Base-by-base conservation (phyloP, 1,140 invertebrate species). In the Habropoda laboriosa region DNA sequence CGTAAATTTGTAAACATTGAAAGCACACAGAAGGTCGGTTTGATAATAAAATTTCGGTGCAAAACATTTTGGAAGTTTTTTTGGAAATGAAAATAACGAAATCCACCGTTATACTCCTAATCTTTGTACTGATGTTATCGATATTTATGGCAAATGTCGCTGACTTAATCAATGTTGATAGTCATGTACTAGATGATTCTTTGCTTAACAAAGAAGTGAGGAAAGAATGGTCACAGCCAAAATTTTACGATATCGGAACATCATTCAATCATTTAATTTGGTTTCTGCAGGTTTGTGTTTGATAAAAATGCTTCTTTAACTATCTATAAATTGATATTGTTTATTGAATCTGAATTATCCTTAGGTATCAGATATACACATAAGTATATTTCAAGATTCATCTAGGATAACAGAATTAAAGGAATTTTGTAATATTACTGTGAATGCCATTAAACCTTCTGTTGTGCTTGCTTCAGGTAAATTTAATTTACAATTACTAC, bases 291-390 rank as follows among this genome's bases (percentile, higher is more conserved):
- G 96, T 96, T 93, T 92, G 92, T 83, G 27, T 13, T n/a, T 45
- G 16, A 10, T 40, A 5, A 27, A 64, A 3, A 27, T 18, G 35
- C 18, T 27, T 45, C n/a, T 45, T 30, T 45, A 27, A 1, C 0
- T 40, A 40, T 18, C 30, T 45, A 21, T 1, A 12, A 64, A 42
- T 42, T 30, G 13, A 13, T 27, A 30, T 47, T 57, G 32, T 32
- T 24, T 30, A 47, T 3, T 35, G 5, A 12, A 18, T 32, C 12
- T 55, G 24, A 16, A 51, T 71, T 87, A 77, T 76, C 92, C 94
- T 79, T 89, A 97, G 96, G 96, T 98, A 87, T 96, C 96, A 70
- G 98, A 99, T 92, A 95, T 98, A 70, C 98, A 99, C 91, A 95
- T 99, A 72, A 98, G 97, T 90, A 95, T 97, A 90, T 98, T 97